Evolutionary conservation across 2,113 vertebrate genomes (phyloP).

Genomic region (Felis chaus): DNA sequence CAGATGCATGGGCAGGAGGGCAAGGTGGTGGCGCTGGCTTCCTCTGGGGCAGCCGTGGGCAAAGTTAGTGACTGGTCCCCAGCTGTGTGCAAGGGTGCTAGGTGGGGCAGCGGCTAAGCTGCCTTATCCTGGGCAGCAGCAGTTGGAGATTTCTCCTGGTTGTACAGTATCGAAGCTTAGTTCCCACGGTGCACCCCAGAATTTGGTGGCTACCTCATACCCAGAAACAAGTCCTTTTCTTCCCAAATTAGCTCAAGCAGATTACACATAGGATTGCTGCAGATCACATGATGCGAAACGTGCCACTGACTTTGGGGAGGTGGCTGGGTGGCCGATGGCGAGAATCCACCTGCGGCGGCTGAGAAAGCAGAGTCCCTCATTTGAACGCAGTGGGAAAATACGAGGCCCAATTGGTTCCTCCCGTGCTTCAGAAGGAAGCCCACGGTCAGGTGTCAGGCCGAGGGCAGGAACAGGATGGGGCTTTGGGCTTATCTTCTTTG

Average conservation of each 20-base stretch:
- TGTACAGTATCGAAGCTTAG: not conserved
- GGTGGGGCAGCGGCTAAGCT: not conserved
- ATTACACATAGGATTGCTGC: not conserved
- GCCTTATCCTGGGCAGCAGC: too few species aligned
- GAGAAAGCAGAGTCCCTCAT: not conserved
- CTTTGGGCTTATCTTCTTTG: not conserved
- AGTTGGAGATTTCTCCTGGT: not conserved
- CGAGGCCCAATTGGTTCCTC: not conserved
- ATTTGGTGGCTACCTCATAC: not conserved
- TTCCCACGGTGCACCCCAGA: not conserved
- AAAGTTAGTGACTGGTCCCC: not conserved
- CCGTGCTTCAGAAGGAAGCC: not conserved
- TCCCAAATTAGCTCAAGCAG: not conserved
- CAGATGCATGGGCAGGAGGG: not conserved
- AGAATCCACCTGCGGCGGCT: not conserved
- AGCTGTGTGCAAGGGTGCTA: accelerated
- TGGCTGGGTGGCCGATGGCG: not conserved
- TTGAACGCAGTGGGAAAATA: not conserved
- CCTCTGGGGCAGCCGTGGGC: not conserved
- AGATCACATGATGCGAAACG: not conserved
- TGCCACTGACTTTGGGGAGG: not conserved
- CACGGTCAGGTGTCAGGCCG: accelerated
- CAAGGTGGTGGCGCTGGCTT: not conserved
- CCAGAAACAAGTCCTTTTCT: not conserved
- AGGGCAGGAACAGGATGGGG: not conserved